Evolutionary conservation across 2,113 vertebrate genomes (phyloP), one percentile per base, ranked within the genome.

Genomic region (Gymnogyps californianus): DNA sequence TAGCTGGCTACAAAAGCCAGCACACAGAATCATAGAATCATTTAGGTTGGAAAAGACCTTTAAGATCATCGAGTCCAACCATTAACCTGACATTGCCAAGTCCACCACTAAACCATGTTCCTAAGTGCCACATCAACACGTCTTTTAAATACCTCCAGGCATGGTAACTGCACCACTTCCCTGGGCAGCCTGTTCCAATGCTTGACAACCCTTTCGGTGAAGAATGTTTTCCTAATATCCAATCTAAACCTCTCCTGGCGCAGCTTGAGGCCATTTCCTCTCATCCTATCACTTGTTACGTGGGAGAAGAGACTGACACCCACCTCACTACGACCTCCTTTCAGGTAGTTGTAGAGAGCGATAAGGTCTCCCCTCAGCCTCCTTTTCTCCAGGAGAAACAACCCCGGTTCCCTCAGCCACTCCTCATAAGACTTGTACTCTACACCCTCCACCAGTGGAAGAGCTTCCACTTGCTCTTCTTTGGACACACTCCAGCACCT

Each of bases 81-180:
- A n/a, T n/a, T n/a, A n/a, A n/a, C n/a, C n/a, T n/a, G n/a, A n/a
- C n/a, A n/a, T n/a, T n/a, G n/a, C n/a, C n/a, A n/a, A n/a, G n/a
- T n/a, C n/a, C n/a, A n/a, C n/a, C n/a, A n/a, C n/a, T n/a, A n/a
- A n/a, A n/a, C 14, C 15, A 14, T 13, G 10, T 14, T 24, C 5
- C 17, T 29, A 29, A 40, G 5, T 5, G 2, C 7, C 28, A 25
- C 3, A 2, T 40, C 54, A 7, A n/a, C 19, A 59, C 0, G 2
- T 29, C 36, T 71, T 78, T 49, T 47, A 55, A 71, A 49, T 28
- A 32, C 9, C 4, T 79, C 18, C 11, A 51, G 1, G n/a, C 17
- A 36, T 32, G 26, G 17, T 51, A 42, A 44, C 11, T 13, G 26
- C 9, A 24, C 4, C 9, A 34, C 25, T 52, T 46, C 19, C 24